Evolutionary conservation across 1,140 invertebrate genomes (phyloP), one percentile per base, ranked within the genome.

Genomic region (Cyclina sinensis): DNA sequence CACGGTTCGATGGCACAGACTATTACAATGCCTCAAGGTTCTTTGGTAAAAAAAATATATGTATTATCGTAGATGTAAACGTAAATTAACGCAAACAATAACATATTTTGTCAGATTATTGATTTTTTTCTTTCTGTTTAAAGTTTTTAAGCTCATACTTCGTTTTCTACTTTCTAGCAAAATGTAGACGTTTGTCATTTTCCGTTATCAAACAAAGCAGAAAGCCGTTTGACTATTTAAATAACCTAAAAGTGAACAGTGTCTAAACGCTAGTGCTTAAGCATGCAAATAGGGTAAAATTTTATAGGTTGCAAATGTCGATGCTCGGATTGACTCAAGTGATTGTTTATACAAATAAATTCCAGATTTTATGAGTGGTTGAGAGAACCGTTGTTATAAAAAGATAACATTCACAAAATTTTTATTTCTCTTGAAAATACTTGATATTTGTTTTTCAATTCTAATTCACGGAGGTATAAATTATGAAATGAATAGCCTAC

Each of bases 1-100:
- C 98, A 94, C 97, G 98, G 73, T 95, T 99, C 92, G 98, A 99
- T 95, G 98, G 98, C 46, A 98, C 98, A 9, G 91, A 93, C 21
- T 93, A 92, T 48, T 91, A 92, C 62, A 93, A 90, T 80, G 92
- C 92, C 27, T 92, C 93, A 27, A 89, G 92, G 85, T 88, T 94
- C 24, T 94, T 92, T 88, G 93, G 93, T 94, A 89, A 90, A 18
- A 7, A 48, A 11, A 4, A 21, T 57, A 21, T 57, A 4, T 11
- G 51, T 57, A n/a, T 57, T 57, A 43, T 43, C n/a, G 62, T 27
- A 30, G 27, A 27, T 27, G 24, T 24, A 65, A 24, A 65, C 24
- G 12, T 21, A 65, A 65, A 27, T 30, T 4, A 30, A 30, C 14
- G 24, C 62, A n/a, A n/a, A n/a, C n/a, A n/a, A n/a, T n/a, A n/a